Evolutionary conservation across 2,888 invertebrate species (phyloP).

Genomic region (Agonopterix alstromeriana): DNA sequence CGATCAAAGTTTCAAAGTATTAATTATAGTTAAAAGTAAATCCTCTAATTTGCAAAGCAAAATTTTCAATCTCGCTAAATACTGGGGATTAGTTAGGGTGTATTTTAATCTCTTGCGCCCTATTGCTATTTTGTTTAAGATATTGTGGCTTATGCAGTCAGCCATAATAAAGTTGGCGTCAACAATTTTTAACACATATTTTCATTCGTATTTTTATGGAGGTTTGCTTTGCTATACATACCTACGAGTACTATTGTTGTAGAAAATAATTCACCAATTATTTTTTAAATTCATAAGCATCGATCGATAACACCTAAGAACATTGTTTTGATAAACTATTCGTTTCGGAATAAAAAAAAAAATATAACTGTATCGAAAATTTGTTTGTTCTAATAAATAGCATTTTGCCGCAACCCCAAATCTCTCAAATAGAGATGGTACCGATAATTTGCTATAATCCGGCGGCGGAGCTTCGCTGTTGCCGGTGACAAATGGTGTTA

Average conservation of each 20-base stretch:
- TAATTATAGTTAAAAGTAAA: conserved; percentile 26
- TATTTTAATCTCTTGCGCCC: conserved; percentile 26
- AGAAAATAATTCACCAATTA: too few species aligned
- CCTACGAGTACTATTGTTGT: too few species aligned
- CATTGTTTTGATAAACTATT: too few species aligned
- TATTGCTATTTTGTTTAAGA: conserved; percentile 9
- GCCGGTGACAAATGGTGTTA: conserved; percentile 66
- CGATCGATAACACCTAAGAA: too few species aligned
- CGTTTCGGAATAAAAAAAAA: too few species aligned
- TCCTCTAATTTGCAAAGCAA: conserved; percentile 28
- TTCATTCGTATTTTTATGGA: too few species aligned
- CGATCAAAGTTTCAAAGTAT: conserved; percentile 13
- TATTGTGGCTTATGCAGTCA: conserved; percentile 11
- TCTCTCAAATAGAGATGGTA: conserved; percentile 24
- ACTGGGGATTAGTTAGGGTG: conserved; percentile 28
- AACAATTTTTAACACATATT: too few species aligned
- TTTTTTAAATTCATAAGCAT: too few species aligned
- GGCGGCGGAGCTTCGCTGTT: conserved; percentile 5
- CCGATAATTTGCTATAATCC: conserved; percentile 35
- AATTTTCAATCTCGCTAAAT: conserved; percentile 25
- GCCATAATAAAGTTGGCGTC: conserved; percentile 1
- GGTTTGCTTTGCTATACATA: too few species aligned
- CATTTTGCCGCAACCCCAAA: neutral
- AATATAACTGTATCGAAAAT: too few species aligned
- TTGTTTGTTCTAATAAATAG: neutral